phyloP scores from a whole-genome alignment of 2,888 invertebrate genomes.

The Leucoma salicis region DNA sequence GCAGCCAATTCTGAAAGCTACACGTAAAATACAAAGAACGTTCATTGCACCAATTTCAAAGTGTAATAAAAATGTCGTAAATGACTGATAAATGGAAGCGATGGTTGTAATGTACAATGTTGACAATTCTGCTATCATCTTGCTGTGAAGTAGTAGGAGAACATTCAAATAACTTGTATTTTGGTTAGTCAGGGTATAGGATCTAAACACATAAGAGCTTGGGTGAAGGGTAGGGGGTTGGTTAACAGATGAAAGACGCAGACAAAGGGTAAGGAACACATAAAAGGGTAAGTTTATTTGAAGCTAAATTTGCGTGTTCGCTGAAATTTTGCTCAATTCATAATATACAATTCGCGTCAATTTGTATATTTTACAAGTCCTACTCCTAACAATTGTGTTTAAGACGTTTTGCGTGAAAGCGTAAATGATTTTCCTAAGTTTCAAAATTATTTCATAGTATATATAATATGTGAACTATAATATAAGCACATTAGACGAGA shows the following conservation, averaged over 20 bases:
- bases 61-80: slow-evolving; percentile 48
- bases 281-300: slow-evolving; percentile 83
- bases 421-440: slow-evolving; percentile 82
- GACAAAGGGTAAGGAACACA: slow-evolving; percentile 88
- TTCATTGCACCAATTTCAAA: slow-evolving; percentile 76
- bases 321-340: slow-evolving; percentile 77
- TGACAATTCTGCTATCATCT: slow-evolving; percentile 63
- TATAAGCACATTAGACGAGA: slow-evolving; percentile 81
- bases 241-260: slow-evolving; percentile 91
- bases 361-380: slow-evolving; percentile 72
- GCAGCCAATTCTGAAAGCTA: slow-evolving; percentile 31
- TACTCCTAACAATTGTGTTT: slow-evolving; percentile 74
- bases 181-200: slow-evolving; percentile 77
- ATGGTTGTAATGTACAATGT: slow-evolving; percentile 79
- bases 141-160: slow-evolving; percentile 68
- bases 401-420: slow-evolving; percentile 81
- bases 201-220: slow-evolving; percentile 81
- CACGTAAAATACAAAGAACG: slow-evolving; percentile 28
- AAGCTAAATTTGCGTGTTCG: slow-evolving; percentile 82
- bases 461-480: slow-evolving; percentile 60
- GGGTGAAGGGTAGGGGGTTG: slow-evolving; percentile 79
- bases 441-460: slow-evolving; percentile 72
- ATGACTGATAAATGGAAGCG: slow-evolving; percentile 72
- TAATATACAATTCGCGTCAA: slow-evolving; percentile 72
- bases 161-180: slow-evolving; percentile 77